Base-by-base conservation (phyloP, 2,797 vertebrate species). In the Uromys caudimaculatus region DNA sequence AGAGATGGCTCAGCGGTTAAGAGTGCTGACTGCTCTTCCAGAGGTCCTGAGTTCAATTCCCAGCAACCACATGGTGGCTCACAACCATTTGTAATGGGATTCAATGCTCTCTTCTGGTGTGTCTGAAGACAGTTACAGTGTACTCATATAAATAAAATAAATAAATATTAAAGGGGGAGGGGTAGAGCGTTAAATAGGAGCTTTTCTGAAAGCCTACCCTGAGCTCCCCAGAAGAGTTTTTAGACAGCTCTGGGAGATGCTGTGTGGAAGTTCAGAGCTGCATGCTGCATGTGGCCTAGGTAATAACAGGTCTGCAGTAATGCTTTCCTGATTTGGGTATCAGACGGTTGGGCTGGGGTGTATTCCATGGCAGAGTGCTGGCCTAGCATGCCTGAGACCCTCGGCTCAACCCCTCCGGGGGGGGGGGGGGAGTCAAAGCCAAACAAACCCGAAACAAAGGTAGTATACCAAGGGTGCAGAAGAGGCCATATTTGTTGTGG, bases 401-500 rank as follows among this genome's bases (percentile, higher is more conserved):
- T 38, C 0, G 35, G 64, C 27, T 88, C 64, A 71, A 50, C 35
- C 44, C 3, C 3, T 3, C 3, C 3, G 44, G 3, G 44, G 44
- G 44, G 44, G 44, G 44, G 44, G 44, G 44, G 44, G 44, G 44
- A 58, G 54, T 24, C 3, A 82, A 82, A 56, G 41, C 12, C 23
- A 27, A 71, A 50, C 0, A 9, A 6, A 7, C 16, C 4, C 0
- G 0, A 27, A 64, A 83, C 35, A 19, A 89, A 62, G 35, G 11
- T 41, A 38, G 38, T 13, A 0, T 0, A 58, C n/a, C 17, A 8
- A 16, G 19, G 19, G 38, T 73, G 35, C 1, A 0, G 4, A 76
- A 38, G 50, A 90, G 24, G 75, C 67, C 2, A 5, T 21, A 62
- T 89, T 77, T 75, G n/a, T 47, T 84, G 78, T 73, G 52, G 85